Conservation (phyloP, 2,797 vertebrate genomes). For the Sciurus carolinensis region DNA sequence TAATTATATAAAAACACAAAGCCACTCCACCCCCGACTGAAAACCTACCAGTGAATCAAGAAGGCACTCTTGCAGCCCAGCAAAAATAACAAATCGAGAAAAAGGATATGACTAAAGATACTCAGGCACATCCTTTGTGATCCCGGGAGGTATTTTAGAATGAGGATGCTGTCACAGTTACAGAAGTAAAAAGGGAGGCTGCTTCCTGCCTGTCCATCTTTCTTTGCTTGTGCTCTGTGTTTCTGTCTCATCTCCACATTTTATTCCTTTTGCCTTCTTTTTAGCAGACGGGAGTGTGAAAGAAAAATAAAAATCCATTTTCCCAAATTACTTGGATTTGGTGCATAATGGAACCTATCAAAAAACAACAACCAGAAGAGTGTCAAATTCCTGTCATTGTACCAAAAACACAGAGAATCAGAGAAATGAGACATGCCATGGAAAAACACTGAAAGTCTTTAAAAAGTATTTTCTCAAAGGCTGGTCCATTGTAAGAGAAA, state of each 20-base stretch:
- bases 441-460: background rate
- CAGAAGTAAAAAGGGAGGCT: accelerated
- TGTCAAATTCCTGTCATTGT: background rate
- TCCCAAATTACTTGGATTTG: background rate
- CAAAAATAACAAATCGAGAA: background rate
- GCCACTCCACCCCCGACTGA: background rate
- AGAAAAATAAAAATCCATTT: background rate
- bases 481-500: background rate
- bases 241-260: background rate
- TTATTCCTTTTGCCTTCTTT: background rate
- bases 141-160: background rate
- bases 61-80: background rate
- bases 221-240: background rate
- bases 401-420: background rate
- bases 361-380: background rate
- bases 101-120: background rate
- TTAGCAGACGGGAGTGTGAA: background rate
- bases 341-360: background rate
- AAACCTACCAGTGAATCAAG: background rate
- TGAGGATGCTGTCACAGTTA: background rate
- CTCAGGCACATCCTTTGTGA: background rate
- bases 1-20: background rate
- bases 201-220: accelerated
- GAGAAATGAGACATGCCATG: background rate
- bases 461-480: background rate